Evolutionary conservation across 1,140 invertebrate genomes (phyloP).

Genomic region (Pachyrhynchus sulphureomaculatus): DNA sequence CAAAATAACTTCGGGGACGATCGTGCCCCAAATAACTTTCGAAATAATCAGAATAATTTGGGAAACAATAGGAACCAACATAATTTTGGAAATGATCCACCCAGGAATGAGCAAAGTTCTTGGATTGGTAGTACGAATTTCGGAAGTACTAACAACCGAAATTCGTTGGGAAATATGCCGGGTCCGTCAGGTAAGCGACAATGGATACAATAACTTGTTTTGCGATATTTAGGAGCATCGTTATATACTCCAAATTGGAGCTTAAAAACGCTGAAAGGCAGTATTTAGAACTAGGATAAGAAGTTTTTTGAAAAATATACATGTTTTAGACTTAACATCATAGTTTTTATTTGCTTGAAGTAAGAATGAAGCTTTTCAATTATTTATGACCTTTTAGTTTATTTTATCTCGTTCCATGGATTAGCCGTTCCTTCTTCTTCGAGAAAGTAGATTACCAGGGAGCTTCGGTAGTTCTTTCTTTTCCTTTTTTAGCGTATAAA

Average conservation of each 20-base stretch:
- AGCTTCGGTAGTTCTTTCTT: too few relatives aligned
- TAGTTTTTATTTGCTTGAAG: too few relatives aligned
- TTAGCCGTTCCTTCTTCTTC: not conserved
- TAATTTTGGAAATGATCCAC: not conserved
- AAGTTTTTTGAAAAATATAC: too few relatives aligned
- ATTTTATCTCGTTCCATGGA: not conserved
- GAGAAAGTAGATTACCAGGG: not conserved
- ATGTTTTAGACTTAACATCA: too few relatives aligned
- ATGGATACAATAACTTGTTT: too few relatives aligned
- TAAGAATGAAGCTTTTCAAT: not conserved
- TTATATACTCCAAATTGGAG: too few relatives aligned
- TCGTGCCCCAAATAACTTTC: not conserved
- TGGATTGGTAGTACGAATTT: constrained; percentile 12
- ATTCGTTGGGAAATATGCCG: constrained; percentile 6
- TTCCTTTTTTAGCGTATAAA: too few relatives aligned
- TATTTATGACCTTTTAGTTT: not conserved
- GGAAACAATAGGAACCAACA: not conserved
- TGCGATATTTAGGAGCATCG: too few relatives aligned
- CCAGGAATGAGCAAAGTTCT: not conserved
- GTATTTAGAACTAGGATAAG: too few relatives aligned
- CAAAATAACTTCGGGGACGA: not conserved
- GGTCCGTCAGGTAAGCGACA: constrained; percentile 16
- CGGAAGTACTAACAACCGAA: not conserved
- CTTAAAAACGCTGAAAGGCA: too few relatives aligned
- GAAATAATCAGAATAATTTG: not conserved